Evolutionary conservation across 35 echinoderm and acorn worm species (phyloP), one percentile per base, ranked within the genome.

Genomic region (Lytechinus pictus): DNA sequence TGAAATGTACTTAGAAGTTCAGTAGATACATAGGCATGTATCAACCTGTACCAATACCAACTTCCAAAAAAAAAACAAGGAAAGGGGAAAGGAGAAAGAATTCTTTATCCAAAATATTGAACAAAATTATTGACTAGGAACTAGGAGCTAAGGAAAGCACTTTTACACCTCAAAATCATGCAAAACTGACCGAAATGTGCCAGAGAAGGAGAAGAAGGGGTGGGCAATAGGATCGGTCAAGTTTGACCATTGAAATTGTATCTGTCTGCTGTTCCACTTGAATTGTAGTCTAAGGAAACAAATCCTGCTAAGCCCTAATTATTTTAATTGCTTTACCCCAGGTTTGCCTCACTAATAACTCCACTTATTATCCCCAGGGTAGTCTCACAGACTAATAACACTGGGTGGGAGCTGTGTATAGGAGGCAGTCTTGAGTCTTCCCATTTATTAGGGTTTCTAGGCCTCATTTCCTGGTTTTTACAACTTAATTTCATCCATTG

Each of bases 301-400:
- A 79, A 79, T 79, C 66, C 66, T 79, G 66, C 19, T n/a, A 79
- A 79, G 66, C 66, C 24, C 61, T 79, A 79, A 79, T 79, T 79
- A 79, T 79, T 79, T 24, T 79, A 16, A 79, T 79, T 79, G 66
- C 21, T 24, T 24, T 79, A 79, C 66, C 66, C 66, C 66, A 19
- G 19, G 66, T 79, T 24, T 24, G 66, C 19, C 66, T 1, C 66
- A 79, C 66, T 79, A 79, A 79, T 79, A 24, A 79, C 0, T 16
- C 66, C 16, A 8, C 19, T 79, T 24, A 79, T 79, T 16, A 79
- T 19, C 66, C 19, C 66, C 66, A 79, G 14, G 66, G 66, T 4
- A 79, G 19, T 19, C 19, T 24, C 19, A 4, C n/a, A 24, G 61
- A 24, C 24, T 71, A 71, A 71, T 71, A 16, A 21, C 9, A 71